A percentile compares a stretch with the other conserved stretches of the same genome.
phyloP scores from a whole-genome alignment of 2,888 invertebrate species.

The Theodoxus fluviatilis region DNA sequence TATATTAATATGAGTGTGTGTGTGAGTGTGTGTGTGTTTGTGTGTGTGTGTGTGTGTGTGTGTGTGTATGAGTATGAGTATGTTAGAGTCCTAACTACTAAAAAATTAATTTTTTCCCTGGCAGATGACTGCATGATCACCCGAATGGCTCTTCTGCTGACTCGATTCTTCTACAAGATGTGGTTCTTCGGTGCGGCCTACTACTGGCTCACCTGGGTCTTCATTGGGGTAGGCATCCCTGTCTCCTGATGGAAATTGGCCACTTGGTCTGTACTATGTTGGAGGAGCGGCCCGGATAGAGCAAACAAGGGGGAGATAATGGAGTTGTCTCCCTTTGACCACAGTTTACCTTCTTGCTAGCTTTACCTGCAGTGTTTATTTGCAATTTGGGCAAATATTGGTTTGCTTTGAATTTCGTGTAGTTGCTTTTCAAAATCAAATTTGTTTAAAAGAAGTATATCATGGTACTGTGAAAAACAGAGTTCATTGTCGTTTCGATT shows the following conservation, averaged over 20 bases:
- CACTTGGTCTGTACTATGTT: too few species aligned
- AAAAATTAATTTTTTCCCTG: conserved; percentile 34
- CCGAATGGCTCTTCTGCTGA: conserved; percentile 60
- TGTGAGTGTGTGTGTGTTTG: too few species aligned
- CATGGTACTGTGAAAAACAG: too few species aligned
- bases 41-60: too few species aligned
- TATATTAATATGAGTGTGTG: too few species aligned
- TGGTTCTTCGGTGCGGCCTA: conserved; percentile 67
- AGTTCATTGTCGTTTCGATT: too few species aligned
- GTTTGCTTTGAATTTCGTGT: too few species aligned
- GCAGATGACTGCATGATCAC: conserved; percentile 65
- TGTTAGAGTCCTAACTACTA: too few species aligned
- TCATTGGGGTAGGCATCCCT: conserved; percentile 58
- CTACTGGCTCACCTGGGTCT: conserved; percentile 66
- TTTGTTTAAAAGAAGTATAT: too few species aligned
- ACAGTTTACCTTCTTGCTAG: not conserved
- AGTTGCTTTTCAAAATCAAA: too few species aligned
- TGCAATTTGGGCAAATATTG: not conserved
- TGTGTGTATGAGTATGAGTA: too few species aligned
- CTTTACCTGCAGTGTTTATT: not conserved
- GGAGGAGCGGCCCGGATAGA: not conserved
- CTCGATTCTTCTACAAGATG: conserved; percentile 66
- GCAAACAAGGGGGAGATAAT: not conserved
- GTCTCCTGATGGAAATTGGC: not conserved
- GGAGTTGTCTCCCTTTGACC: too few species aligned